Base-by-base conservation (phyloP, 2,113 vertebrate genomes). In the Prietella phreatophila region DNA sequence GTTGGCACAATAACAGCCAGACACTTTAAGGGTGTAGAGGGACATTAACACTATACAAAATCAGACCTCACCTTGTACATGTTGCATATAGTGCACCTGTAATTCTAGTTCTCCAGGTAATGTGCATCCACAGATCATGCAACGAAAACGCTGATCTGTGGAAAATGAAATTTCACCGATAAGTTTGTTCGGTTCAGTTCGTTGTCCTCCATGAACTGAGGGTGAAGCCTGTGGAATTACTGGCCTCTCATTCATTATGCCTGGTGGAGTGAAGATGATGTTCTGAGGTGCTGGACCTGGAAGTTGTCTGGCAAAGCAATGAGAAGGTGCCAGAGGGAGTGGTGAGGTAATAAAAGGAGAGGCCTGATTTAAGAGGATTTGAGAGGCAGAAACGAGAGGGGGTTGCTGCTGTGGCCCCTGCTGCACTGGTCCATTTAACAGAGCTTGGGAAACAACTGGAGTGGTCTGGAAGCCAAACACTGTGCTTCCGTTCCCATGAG, bases 41-140 rank as follows among this genome's bases (percentile, higher is more conserved):
- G 53, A 71, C 30, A 13, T 84, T 80, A 79, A 56, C 79, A 83
- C 73, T 80, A 80, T 55, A 30, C 20, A 53, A 81, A 47, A 83
- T 96, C 90, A 96, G 55, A 95, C 94, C 84, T 95, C 93, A 90
- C 95, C 94, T 92, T 96, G 93, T 87, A 95, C 93, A 91, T 96
- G 95, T 91, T 95, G 94, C 93, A 96, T 89, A 92, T 96, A 96
- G 92, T 96, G 95, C 93, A 95, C 92, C 84, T 96, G 95, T 91
- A 96, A 92, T 91, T 95, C 95, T 86, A 95, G 85, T 88, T 96
- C 95, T 60, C 94, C 93, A 14, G 94, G 91, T 30, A 96, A 90
- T 63, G 95, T 93, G 88, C 93, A 91, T 14, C 95, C 95, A 42
- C 95, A 96, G 91, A 96, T 94, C 95, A 95, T 95, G 93, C 95